Evolutionary conservation across 1,140 invertebrate genomes (phyloP), one percentile per base, ranked within the genome.

Genomic region (Megalonaias nervosa): DNA sequence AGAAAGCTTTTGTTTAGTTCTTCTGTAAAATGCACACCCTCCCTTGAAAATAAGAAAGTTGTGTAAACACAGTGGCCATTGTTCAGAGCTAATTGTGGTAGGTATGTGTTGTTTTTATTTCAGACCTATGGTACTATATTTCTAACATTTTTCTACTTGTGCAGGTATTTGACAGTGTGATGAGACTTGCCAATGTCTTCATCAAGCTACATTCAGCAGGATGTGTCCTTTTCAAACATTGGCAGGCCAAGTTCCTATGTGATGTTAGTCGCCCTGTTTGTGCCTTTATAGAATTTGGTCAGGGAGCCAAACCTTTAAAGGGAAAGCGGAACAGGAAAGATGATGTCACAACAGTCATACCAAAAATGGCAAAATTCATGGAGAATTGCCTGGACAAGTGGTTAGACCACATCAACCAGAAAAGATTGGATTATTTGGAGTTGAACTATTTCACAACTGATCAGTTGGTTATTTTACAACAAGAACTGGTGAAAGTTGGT

Each of bases 401-500:
- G 89, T 19, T 85, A 26, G 11, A 85, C 16, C 82, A 89, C 64
- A 83, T 89, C 16, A 80, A 80, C 31, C 26, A 81, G 4, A 85
- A 86, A 73, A 74, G 89, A 55, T 62, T 76, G 13, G 59, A 86
- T 64, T 89, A 81, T 70, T 67, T 75, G 15, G 70, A 82, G 17
- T 74, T 90, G 71, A 90, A 90, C 62, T 82, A 82, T 67, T 89
- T 83, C 80, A 90, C 84, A 26, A 85, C 84, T 26, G 83, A 85
- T 23, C 88, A 89, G 77, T 76, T 88, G 64, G 87, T 90, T 0
- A 84, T 89, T 48, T 82, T 90, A 14, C 83, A 87, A 66, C 71
- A 80, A 75, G 83, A 88, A 26, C 67, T 90, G 26, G 82, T 86
- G 21, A 84, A 83, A 67, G 57, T 82, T 13, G 80, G 81, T 17